Evolutionary conservation across 1,140 invertebrate species (phyloP).

Genomic region (Trichogramma pretiosum): DNA sequence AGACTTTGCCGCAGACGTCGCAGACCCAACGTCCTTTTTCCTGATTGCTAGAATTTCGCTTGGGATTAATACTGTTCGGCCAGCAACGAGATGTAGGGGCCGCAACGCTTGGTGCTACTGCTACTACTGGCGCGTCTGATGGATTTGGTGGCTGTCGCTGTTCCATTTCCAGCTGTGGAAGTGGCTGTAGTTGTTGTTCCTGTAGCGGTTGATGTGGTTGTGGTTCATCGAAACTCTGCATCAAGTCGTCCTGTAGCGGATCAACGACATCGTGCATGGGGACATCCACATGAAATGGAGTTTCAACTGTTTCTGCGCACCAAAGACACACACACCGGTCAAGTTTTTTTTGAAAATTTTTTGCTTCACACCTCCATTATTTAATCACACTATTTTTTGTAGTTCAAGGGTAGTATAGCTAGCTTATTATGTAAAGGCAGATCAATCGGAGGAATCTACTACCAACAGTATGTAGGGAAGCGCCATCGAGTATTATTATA

Average conservation of each 20-base stretch:
- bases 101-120: slow-evolving; percentile 7
- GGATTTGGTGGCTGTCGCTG: slow-evolving; percentile 10
- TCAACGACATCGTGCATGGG: too few relatives aligned
- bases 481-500: too few relatives aligned
- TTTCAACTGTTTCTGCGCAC: too few relatives aligned
- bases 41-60: slow-evolving; percentile 36
- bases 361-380: slow-evolving; percentile 14
- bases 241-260: too few relatives aligned
- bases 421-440: too few relatives aligned
- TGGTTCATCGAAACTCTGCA: too few relatives aligned
- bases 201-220: background rate
- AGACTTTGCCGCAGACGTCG: slow-evolving; percentile 45
- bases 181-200: slow-evolving; percentile 2
- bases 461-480: background rate
- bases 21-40: slow-evolving; percentile 43
- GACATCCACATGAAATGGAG: too few relatives aligned
- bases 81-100: too few relatives aligned
- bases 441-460: background rate
- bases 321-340: too few relatives aligned
- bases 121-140: slow-evolving; percentile 1
- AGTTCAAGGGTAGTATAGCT: slow-evolving; percentile 8
- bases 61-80: too few relatives aligned
- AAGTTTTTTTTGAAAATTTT: too few relatives aligned
- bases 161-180: background rate
- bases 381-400: too few relatives aligned